Evolutionary conservation across 2,113 vertebrate genomes (phyloP).

Genomic region (Girardinichthys multiradiatus): DNA sequence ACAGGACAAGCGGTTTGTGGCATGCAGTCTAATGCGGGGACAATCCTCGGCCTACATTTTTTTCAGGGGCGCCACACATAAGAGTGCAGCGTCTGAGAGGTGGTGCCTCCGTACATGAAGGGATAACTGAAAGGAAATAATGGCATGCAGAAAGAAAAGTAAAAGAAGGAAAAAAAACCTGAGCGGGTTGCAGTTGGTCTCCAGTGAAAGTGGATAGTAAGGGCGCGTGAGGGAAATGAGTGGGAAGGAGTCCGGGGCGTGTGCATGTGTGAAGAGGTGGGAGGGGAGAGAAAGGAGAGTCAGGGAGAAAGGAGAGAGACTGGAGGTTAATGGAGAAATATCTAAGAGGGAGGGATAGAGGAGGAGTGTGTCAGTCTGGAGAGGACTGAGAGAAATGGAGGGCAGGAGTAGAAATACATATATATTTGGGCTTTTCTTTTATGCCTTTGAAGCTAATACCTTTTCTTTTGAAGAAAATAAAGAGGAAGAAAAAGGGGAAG

Average conservation of each 20-base stretch:
- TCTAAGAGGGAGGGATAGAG: conserved; percentile 75
- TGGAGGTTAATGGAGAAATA: conserved; percentile 73
- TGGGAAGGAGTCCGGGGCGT: conserved; percentile 71
- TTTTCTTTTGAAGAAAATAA: conserved; percentile 38
- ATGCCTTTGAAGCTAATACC: conserved; percentile 48
- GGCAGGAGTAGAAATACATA: conserved; percentile 59
- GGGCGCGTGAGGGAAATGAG: conserved; percentile 68
- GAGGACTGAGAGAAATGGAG: conserved; percentile 34
- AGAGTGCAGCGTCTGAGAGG: conserved; percentile 39
- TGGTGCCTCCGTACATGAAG: conserved; percentile 47
- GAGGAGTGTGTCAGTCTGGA: conserved; percentile 74
- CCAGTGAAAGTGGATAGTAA: conserved; percentile 70
- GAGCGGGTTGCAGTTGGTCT: conserved; percentile 62
- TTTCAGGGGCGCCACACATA: conserved; percentile 59
- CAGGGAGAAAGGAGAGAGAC: conserved; percentile 48
- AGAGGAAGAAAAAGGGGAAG: conserved; percentile 37
- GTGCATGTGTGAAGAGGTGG: conserved; percentile 72
- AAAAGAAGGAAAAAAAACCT: conserved; percentile 42
- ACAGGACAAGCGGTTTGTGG: conserved; percentile 53
- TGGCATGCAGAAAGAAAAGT: conserved; percentile 47
- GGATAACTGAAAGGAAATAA: conserved; percentile 48
- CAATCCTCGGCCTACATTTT: conserved; percentile 67
- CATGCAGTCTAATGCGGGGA: conserved; percentile 61
- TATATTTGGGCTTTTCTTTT: conserved; percentile 44
- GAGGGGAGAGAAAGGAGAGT: conserved; percentile 69